Conservation (phyloP, 2,888 invertebrate species). For the Rhimphoctona megacephalus region DNA sequence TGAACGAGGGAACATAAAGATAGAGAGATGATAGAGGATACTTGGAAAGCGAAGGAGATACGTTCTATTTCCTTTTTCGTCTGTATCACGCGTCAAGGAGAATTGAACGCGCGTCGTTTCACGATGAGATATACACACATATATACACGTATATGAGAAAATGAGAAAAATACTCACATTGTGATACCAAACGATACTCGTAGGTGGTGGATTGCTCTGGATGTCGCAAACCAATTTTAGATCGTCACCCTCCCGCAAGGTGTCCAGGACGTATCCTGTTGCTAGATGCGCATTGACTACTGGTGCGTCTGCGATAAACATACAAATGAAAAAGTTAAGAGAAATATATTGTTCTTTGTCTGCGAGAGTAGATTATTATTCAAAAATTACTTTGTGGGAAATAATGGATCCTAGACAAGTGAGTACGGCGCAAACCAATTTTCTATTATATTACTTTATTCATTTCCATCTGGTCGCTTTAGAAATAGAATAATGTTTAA, state of each 20-base stretch:
- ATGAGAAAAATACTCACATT: conserved; percentile 88
- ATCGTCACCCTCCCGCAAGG: conserved; percentile 91
- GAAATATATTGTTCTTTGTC: neutral
- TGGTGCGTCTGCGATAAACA: conserved; percentile 90
- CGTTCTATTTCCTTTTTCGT: conserved; percentile 25
- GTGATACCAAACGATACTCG: conserved; percentile 92
- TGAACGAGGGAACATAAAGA: neutral
- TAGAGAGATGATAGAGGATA: conserved; percentile 6
- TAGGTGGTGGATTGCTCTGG: conserved; percentile 91
- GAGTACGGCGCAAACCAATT: neutral
- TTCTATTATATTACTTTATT: neutral
- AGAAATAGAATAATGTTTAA: neutral
- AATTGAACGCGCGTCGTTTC: conserved; percentile 19
- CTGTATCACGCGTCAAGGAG: conserved; percentile 16
- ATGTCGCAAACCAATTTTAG: conserved; percentile 92
- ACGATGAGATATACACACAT: neutral
- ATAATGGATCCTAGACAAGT: neutral
- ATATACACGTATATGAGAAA: neutral
- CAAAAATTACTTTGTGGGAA: neutral
- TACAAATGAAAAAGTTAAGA: neutral
- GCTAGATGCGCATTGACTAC: conserved; percentile 90
- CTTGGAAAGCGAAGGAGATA: conserved; percentile 25
- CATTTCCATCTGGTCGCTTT: neutral
- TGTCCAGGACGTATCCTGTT: conserved; percentile 88
- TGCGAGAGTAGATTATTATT: neutral